Base-by-base conservation (phyloP, 53 echinoderm and acorn worm genomes). In the Pentamera pediparva region DNA sequence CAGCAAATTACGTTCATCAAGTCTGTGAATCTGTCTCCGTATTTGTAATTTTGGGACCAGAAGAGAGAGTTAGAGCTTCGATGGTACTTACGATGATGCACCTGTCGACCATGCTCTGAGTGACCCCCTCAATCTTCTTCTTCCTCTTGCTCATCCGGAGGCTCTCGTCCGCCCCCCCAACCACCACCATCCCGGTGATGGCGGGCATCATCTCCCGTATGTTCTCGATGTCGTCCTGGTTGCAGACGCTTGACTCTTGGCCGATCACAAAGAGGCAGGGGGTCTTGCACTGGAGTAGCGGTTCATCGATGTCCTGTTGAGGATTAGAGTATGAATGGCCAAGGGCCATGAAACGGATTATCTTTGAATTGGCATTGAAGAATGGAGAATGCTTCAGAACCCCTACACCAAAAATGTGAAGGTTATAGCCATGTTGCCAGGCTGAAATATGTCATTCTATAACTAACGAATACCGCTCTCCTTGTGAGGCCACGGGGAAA, bases 51-150 rank as follows among this genome's bases (percentile, higher is more conserved):
- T 41, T 9, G 9, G 9, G 15, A 41, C 9, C 15, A 10, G 9
- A 41, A 15, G 9, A 41, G 9, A 9, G 9, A 41, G 15, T 41
- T 10, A 9, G 9, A 13, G 54, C n/a, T 18, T 0, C 6, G 6
- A 22, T 53, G 11, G 12, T 41, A 78, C 85, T 85, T 57, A 91
- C 98, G 80, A 92, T 89, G 28, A 98, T 89, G 53, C 98, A 98
- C 71, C 98, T 80, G 29, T 98, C 98, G 64, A 98, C 91, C 98
- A 98, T 98, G 71, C 91, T 98, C 82, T 98, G 98, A 17, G 98
- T 98, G 20, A 98, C 84, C 7, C 98, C 98, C 37, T 98, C 98
- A 5, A 76, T 61, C 61, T 86, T 83, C 84, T 91, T 98, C 81
- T 98, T 98, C 34, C 83, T 79, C 83, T 91, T 88, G 22, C 85